Evolutionary conservation across 1,140 invertebrate genomes (phyloP).

Genomic region (Procambarus clarkii): DNA sequence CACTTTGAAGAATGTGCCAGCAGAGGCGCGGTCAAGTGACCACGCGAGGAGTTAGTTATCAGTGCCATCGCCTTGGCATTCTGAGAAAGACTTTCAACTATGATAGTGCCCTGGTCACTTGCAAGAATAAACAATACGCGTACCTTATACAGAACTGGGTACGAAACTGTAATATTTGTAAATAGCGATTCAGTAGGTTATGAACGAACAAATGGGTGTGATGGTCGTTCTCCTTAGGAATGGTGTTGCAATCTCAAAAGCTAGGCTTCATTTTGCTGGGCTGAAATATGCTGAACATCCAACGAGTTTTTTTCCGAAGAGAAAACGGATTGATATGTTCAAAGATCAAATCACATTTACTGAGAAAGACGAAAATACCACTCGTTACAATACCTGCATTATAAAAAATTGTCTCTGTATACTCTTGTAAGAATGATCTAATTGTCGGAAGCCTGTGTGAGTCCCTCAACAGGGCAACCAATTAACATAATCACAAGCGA

Average conservation of each 20-base stretch:
- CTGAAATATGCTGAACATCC: not conserved
- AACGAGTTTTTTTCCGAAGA: not conserved
- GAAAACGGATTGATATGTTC: not conserved
- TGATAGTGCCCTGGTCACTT: not conserved
- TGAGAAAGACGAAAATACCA: not conserved
- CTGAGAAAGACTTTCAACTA: conserved; percentile 1
- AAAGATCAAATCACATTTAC: not conserved
- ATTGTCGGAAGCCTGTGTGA: not conserved
- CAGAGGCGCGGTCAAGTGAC: not conserved
- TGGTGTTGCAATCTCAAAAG: not conserved
- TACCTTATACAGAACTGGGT: not conserved
- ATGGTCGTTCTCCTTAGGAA: not conserved
- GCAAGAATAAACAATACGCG: conserved; percentile 3
- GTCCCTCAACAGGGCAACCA: not conserved
- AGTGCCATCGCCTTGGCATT: not conserved
- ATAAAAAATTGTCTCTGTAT: not conserved
- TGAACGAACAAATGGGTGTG: not conserved
- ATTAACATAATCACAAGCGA: not conserved
- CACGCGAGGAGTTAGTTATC: not conserved
- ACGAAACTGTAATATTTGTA: not conserved
- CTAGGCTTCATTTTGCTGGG: not conserved
- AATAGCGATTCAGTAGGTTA: not conserved
- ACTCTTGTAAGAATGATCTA: not conserved
- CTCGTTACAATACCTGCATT: not conserved
- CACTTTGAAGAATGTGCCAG: not conserved